Conservation (phyloP, 2,797 vertebrate genomes). For the Ibycter americanus region DNA sequence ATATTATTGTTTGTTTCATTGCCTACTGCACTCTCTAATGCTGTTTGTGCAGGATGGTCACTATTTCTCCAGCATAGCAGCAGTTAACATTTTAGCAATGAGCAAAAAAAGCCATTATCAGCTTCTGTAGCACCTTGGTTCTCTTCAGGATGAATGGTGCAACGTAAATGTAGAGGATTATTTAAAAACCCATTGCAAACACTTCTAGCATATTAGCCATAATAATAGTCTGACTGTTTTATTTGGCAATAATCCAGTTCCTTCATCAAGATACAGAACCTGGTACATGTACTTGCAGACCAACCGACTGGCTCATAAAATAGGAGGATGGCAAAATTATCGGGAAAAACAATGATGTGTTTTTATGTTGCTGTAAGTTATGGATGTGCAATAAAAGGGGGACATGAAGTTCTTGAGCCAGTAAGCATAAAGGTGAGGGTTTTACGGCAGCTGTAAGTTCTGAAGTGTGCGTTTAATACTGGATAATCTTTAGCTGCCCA, state of each 20-base stretch:
- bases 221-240: constrained; percentile 46
- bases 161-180: constrained; percentile 37
- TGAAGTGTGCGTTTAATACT: background rate
- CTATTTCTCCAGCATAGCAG: constrained; percentile 13
- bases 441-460: constrained; percentile 24
- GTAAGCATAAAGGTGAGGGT: background rate
- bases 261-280: background rate
- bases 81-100: background rate
- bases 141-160: constrained; percentile 15
- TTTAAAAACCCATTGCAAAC: constrained; percentile 63
- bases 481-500: background rate
- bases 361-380: constrained; percentile 47
- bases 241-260: constrained; percentile 38
- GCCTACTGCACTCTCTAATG: background rate
- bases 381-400: constrained; percentile 9
- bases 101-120: constrained; percentile 17
- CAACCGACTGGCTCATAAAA: background rate
- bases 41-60: constrained; percentile 9
- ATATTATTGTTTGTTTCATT: constrained; percentile 50
- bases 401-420: constrained; percentile 13
- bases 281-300: background rate
- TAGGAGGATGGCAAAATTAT: constrained; percentile 40
- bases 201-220: constrained; percentile 5
- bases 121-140: background rate
- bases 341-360: constrained; percentile 21